Evolutionary conservation across 2,113 vertebrate genomes (phyloP), one percentile per base, ranked within the genome.

Genomic region (Nycticorax nycticorax): DNA sequence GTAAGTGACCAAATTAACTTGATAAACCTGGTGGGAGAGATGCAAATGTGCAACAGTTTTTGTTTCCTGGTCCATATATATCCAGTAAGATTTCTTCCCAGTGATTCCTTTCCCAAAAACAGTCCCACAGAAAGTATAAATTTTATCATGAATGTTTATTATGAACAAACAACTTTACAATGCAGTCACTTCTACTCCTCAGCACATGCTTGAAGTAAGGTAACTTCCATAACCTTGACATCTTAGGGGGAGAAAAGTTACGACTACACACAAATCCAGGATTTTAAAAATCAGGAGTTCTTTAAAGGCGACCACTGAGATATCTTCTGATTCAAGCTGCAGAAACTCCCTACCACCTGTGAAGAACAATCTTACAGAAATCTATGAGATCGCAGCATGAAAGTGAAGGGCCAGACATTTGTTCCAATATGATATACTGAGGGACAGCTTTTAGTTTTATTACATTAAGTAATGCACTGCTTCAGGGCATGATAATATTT

Each of bases 81-180:
- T 14, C 35, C 60, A 48, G 19, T 22, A 32, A 19, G 21, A 6
- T 27, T 75, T 37, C 33, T 56, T 21, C 63, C 32, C 81, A 26
- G 9, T 1, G 45, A 64, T 30, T 74, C 48, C 43, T 45, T 56
- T 28, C 59, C 64, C 64, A 77, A 62, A 28, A 83, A 78, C 27
- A 79, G 20, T 35, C 72, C 59, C 76, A 73, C 27, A 71, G 83
- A 39, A 88, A 88, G n/a, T 3, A 14, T 8, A 22, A 18, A 24
- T 77, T 90, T 88, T 21, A 39, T 43, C 13, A 76, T 20, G 73
- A 76, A 45, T 59, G 60, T 97, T 97, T 94, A 96, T 96, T 93
- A 63, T 41, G 89, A 91, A 94, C 80, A 80, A 93, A 93, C 43
- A 81, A 59, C 74, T 81, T 92, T 73, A 94, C 77, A 92, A 52